Evolutionary conservation across 1,140 invertebrate species (phyloP), one percentile per base, ranked within the genome.

Genomic region (Drosophila navojoa): DNA sequence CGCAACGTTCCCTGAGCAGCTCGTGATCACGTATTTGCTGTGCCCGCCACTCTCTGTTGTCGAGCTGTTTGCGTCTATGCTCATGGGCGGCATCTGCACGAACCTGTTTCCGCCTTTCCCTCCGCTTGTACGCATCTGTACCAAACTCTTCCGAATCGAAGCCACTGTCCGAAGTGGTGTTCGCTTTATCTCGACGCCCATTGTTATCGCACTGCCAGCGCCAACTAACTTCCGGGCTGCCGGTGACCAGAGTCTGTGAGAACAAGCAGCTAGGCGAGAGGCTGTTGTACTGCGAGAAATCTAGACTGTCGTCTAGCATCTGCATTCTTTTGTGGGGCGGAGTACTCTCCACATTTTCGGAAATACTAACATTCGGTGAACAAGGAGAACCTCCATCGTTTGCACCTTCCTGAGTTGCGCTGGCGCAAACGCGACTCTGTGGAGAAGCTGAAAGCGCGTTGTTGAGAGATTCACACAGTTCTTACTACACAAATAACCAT

Each of bases 191-290:
- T 5, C 67, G 60, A 19, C 70, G 71, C 19, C 10, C 42, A 29
- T 55, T 60, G 4, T 44, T 68, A 45, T 76, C 73, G 7, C 72
- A 77, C 19, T 81, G 79, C 90, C 90, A 91, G 11, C 87, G 84
- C 90, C 90, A 91, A 9, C 82, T 71, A 3, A 91, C 90, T 32
- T 91, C 90, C 3, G 90, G 90, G 60, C 90, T 91, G 19, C 90
- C 82, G 4, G 77, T 82, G 22, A 68, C 74, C 35, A 91, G 52
- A 4, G 90, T 90, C 47, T 91, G 90, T 1, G 90, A 91, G 25
- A 91, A 81, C 4, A 91, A 44, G 29, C 74, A 75, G 40, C 60
- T 84, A 9, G 90, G 90, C 13, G 90, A 91, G 11, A 85, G 64
- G 22, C 81, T 90, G 7, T 67, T 72, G 40, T 69, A 71, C 1